Conservation (phyloP, 1,140 invertebrate species). For the Carcinoscorpius rotundicauda region DNA sequence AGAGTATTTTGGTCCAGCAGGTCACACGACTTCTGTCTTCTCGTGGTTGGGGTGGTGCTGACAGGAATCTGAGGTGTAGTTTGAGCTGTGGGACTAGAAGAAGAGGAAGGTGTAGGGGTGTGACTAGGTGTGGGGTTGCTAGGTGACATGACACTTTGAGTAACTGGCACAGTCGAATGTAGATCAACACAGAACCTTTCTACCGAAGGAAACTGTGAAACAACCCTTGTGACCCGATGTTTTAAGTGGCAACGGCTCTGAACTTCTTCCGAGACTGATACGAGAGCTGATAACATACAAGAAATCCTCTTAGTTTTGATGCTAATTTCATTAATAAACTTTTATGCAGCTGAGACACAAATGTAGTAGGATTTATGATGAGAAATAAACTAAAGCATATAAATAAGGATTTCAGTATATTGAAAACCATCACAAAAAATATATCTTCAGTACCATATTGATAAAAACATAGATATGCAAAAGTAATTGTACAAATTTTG, state of each 20-base stretch:
- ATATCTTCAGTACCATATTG: too few relatives aligned
- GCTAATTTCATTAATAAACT: neutral
- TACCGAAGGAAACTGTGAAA: conserved; percentile 38
- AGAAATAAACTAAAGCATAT: too few relatives aligned
- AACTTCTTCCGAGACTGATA: conserved; percentile 93
- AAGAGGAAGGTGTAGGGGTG: conserved; percentile 19
- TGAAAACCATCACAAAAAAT: too few relatives aligned
- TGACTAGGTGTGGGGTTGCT: conserved; percentile 19
- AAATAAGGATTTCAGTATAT: too few relatives aligned
- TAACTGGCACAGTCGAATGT: conserved; percentile 11
- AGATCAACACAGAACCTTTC: conserved; percentile 34
- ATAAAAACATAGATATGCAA: too few relatives aligned
- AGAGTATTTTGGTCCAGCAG: conserved; percentile 67
- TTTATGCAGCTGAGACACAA: too few relatives aligned
- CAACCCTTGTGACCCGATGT: conserved; percentile 54
- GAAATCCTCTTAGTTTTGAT: neutral
- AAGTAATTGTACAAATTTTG: too few relatives aligned
- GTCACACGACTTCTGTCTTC: conserved; percentile 85
- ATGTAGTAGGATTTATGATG: too few relatives aligned
- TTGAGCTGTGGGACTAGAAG: conserved; percentile 16
- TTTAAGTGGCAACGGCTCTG: conserved; percentile 86
- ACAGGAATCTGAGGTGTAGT: neutral
- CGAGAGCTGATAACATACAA: conserved; percentile 50
- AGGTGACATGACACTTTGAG: conserved; percentile 19
- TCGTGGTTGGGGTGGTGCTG: conserved; percentile 23